These are phyloP conservation scores for Deilephila porcellus DNA, from an alignment of 2,888 invertebrate genomes.

Conservation along the genomic window DNA sequence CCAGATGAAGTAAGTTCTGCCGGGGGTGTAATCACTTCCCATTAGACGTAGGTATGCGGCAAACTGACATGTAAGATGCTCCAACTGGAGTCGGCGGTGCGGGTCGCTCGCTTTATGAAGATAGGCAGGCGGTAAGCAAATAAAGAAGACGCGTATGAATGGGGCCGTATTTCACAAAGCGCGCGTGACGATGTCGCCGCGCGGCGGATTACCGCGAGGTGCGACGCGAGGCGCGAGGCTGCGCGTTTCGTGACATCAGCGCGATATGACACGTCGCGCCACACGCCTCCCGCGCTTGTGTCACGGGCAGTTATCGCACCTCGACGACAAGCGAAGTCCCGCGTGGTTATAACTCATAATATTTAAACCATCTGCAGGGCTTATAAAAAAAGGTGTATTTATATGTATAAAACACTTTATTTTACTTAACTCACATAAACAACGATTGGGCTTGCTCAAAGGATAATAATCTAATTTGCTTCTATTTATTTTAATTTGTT, in stretches of 20 bases:
- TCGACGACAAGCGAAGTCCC: neutral
- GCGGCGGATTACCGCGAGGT: neutral
- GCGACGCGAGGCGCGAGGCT: neutral
- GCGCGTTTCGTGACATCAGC: no score
- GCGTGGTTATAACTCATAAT: neutral
- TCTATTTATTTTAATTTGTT: neutral
- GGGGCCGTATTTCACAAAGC: constrained; percentile 5
- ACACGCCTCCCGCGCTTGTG: neutral
- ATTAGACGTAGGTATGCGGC: no score
- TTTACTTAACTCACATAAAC: neutral
- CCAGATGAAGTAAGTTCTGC: no score
- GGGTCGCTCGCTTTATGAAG: neutral
- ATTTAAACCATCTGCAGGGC: no score
- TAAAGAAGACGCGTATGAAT: constrained; percentile 10
- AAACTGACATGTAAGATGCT: neutral
- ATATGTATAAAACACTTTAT: neutral
- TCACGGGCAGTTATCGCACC: neutral
- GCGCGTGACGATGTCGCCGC: neutral
- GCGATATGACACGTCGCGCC: neutral
- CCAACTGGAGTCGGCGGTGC: neutral
- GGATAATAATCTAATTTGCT: neutral
- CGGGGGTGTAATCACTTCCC: no score
- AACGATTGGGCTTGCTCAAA: neutral
- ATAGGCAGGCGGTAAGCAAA: constrained; percentile 13
- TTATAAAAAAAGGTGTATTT: neutral